Percentiles rank a stretch among this genome's conserved stretches.
phyloP scores from a whole-genome alignment of 2,113 vertebrate species.

The Girardinichthys multiradiatus region DNA sequence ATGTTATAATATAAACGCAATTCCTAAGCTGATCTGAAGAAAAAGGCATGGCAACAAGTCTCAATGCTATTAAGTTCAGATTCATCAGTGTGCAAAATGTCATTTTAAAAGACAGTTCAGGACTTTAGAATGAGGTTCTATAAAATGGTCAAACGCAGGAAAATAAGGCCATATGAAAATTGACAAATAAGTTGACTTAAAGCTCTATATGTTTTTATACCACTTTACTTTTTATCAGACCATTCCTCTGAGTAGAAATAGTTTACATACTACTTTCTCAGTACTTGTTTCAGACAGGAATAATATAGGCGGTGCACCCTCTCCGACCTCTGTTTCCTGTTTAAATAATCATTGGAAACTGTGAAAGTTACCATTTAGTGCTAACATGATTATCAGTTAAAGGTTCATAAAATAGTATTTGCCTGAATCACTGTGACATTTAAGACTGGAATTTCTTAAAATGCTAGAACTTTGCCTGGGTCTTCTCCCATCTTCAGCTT shows the following conservation, averaged over 20 bases:
- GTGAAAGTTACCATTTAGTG: neutral
- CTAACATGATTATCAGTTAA: neutral
- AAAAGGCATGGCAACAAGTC: neutral
- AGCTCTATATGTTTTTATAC: neutral
- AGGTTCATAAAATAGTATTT: neutral
- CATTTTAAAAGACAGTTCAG: neutral
- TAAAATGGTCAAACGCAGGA: neutral
- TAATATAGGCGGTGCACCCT: neutral
- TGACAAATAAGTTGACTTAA: neutral
- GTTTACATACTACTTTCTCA: neutral
- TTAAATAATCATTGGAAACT: neutral
- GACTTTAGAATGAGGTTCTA: neutral
- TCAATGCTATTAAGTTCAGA: neutral
- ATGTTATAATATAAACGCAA: neutral
- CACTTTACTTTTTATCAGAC: neutral
- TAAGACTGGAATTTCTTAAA: neutral
- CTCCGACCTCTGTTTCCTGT: neutral
- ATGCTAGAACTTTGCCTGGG: no score
- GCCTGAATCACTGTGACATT: neutral
- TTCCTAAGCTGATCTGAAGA: neutral
- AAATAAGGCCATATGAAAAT: neutral
- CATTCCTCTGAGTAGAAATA: neutral
- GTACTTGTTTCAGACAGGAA: neutral
- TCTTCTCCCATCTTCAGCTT: no score
- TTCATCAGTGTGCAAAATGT: no score